Conservation (phyloP, 1,140 invertebrate genomes). For the Drosophila albomicans region DNA sequence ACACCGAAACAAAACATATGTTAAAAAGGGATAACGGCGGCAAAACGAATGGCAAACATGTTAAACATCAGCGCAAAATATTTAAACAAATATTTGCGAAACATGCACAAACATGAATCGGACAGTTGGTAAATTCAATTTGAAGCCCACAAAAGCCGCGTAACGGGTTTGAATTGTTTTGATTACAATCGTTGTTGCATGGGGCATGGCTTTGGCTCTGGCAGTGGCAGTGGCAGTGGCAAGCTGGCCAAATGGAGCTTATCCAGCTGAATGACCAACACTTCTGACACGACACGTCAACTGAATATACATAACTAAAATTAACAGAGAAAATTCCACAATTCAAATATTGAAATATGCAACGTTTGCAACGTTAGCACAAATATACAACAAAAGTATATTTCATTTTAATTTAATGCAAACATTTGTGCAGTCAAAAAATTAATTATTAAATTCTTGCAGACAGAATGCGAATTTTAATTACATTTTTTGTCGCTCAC, state of each 20-base stretch:
- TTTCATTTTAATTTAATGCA: conserved; percentile 67
- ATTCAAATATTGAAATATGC: conserved; percentile 45
- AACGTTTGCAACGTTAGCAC: neutral
- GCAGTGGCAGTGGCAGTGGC: conserved; percentile 4
- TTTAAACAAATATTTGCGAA: conserved; percentile 67
- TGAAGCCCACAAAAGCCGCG: conserved; percentile 45
- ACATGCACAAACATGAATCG: conserved; percentile 44
- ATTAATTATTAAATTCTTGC: conserved; percentile 66
- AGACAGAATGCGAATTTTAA: conserved; percentile 49
- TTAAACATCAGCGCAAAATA: conserved; percentile 63
- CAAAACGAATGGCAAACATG: conserved; percentile 49
- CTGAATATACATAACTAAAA: conserved; percentile 3
- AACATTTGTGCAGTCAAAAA: conserved; percentile 58
- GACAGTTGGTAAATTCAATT: conserved; percentile 63
- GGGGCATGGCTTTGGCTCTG: conserved; percentile 9
- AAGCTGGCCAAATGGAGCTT: conserved; percentile 19
- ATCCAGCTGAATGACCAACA: conserved; percentile 31
- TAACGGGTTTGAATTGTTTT: conserved; percentile 57
- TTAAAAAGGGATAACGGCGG: conserved; percentile 29
- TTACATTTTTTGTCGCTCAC: conserved; percentile 55
- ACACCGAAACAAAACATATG: conserved; percentile 19
- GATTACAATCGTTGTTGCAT: conserved; percentile 33
- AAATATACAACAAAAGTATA: neutral
- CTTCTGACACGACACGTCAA: conserved; percentile 23
- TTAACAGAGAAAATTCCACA: conserved; percentile 5